Base-by-base conservation (phyloP, 2,797 vertebrate species). In the Limnodromus scolopaceus region DNA sequence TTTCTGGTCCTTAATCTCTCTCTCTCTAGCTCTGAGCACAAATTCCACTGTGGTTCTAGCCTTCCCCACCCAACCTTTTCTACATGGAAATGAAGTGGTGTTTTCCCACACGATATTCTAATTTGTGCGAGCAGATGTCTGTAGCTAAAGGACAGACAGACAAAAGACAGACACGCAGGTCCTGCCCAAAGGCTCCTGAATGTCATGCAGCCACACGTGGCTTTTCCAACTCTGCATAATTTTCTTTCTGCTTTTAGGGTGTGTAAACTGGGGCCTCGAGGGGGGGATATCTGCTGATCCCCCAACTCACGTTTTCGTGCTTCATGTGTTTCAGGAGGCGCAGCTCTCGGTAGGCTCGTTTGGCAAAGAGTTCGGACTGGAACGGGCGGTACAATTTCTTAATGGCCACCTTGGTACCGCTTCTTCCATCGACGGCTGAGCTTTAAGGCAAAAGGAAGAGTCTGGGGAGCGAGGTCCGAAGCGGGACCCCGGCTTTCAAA, bases 301-400 rank as follows among this genome's bases (percentile, higher is more conserved):
- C 46, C 10, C 36, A 57, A 98, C 99, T 99, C 97, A 99, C 99
- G 11, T 99, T 99, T 96, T 99, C 99, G 3, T 99, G 99, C 87
- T 99, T 99, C 99, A 99, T 99, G 97, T 99, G 99, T 63, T 99
- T 99, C 91, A 99, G 98, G 10, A 99, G 99, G 5, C 99, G 98
- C 84, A 99, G 97, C 95, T 99, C 99, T 61, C 99, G 98, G 97
- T 99, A 99, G 46, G 99, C 99, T 74, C 99, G 95, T 82, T 99
- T 99, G 96, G 99, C 99, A 43, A 99, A 99, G 27, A 99, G 99
- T 46, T 99, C 99, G 2, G 99, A 99, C 96, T 99, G 99, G 96
- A 99, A 99, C 2, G 99, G 99, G n/a, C 99, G 98, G 92, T 99
- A 99, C 25, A 99, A 95, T 76, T 99, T 99, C 98, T 99, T 99